Evolutionary conservation across 2,113 vertebrate species (phyloP), one percentile per base, ranked within the genome.

Genomic region (Macquaria ambigua): DNA sequence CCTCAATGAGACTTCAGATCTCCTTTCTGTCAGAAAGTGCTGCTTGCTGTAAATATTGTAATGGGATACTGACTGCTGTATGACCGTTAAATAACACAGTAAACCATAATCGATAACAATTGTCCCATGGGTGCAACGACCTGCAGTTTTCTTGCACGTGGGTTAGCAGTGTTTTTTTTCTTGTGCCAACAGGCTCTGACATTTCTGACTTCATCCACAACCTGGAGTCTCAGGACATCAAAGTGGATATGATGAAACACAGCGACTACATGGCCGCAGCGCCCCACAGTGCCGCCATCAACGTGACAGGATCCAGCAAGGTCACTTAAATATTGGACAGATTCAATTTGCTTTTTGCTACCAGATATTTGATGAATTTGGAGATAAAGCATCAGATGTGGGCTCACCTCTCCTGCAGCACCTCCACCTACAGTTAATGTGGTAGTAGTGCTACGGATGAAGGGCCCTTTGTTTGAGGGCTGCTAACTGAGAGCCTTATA

Each of bases 241-340:
- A 96, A 46, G 93, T 97, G 90, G 96, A 97, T 5, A 83, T 98
- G 93, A 96, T 96, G 96, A 97, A 93, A 50, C 95, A 96, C 69
- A 93, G 80, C 0, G 96, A 97, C 83, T 99, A 98, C 56, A 94
- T 98, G 74, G 94, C 96, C 0, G 95, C 90, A 3, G 97, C 97
- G 0, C 98, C 98, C 1, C 98, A 99, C 85, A 99, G 96, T 5
- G 97, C 97, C 1, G 98, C 96, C 85, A 93, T 99, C 75, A 97
- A 97, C 2, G 96, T 99, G 4, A 93, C 95, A 0, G 86, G 92
- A 21, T 94, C 96, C 83, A 96, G 90, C 82, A 96, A 97, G 97
- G 98, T 99, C 82, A 20, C 8, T 55, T 37, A 37, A 63, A 58
- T 6, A 15, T 53, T 11, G 21, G 4, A 48, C 68, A 21, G 23